phyloP scores from a whole-genome alignment of 2,888 invertebrate genomes.

The Caenorhabditis imperialis region DNA sequence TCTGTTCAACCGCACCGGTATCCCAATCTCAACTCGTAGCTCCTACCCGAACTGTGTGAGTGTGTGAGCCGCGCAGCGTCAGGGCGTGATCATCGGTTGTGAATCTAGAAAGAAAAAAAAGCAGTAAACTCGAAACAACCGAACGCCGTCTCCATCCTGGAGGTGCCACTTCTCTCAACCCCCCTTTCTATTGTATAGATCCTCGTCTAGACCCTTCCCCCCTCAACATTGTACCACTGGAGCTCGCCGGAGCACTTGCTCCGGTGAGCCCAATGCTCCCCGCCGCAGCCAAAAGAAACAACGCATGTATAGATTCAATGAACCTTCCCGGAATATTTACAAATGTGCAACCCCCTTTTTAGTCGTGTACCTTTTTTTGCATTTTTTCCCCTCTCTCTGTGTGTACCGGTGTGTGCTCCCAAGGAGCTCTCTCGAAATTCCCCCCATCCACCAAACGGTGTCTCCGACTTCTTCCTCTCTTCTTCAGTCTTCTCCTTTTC shows the following conservation, averaged over 20 bases:
- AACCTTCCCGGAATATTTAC: slow-evolving; percentile 47
- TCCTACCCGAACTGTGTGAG: slow-evolving; percentile 26
- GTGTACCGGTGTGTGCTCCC: slow-evolving; percentile 25
- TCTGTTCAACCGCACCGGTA: neutral
- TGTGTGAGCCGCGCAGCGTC: slow-evolving; percentile 18
- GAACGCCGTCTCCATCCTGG: slow-evolving; percentile 21
- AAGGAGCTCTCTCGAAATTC: slow-evolving; percentile 10
- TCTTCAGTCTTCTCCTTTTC: slow-evolving; percentile 14
- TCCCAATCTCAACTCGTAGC: slow-evolving; percentile 11
- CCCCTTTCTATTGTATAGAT: slow-evolving; percentile 30
- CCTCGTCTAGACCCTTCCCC: slow-evolving; percentile 2
- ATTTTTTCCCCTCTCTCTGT: slow-evolving; percentile 7
- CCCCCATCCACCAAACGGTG: slow-evolving; percentile 3
- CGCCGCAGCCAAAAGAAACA: slow-evolving; percentile 43
- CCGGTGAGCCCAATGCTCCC: slow-evolving; percentile 36
- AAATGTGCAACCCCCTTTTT: slow-evolving; percentile 14
- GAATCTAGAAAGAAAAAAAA: slow-evolving; percentile 13
- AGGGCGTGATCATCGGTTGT: slow-evolving; percentile 17
- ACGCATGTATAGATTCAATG: slow-evolving; percentile 35
- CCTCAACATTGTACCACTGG: slow-evolving; percentile 48
- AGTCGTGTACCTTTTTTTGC: neutral
- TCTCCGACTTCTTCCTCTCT: slow-evolving; percentile 13
- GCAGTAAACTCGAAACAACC: no score
- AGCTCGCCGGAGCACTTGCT: slow-evolving; percentile 33
- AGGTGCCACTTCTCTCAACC: slow-evolving; percentile 27